Percentiles rank a stretch among this genome's conserved stretches.
Evolutionary conservation across 2,113 vertebrate species (phyloP).

Genomic region (Eublepharis macularius): DNA sequence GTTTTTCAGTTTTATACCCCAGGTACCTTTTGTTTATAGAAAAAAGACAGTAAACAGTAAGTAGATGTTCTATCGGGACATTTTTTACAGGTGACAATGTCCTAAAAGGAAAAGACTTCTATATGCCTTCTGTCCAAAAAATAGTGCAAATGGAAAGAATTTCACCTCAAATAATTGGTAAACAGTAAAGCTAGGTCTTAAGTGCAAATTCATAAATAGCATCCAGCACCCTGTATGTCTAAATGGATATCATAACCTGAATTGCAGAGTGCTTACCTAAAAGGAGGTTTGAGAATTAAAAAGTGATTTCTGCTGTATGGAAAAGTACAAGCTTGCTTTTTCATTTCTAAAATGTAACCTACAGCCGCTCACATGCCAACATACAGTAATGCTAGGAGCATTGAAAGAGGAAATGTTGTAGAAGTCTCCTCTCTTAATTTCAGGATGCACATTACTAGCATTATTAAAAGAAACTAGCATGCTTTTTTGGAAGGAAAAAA

Average conservation of each 20-base stretch:
- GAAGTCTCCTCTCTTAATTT: background rate
- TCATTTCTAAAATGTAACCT: conserved; percentile 46
- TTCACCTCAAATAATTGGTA: no score
- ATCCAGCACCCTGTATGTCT: background rate
- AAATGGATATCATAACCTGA: conserved; percentile 58
- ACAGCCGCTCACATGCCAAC: background rate
- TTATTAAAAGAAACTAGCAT: background rate
- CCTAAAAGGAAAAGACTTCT: no score
- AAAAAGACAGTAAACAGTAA: no score
- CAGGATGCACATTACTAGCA: conserved; percentile 27
- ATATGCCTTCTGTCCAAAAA: no score
- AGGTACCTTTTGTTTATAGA: no score
- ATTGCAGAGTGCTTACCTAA: conserved; percentile 58
- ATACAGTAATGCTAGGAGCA: background rate
- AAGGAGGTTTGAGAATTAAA: conserved; percentile 49
- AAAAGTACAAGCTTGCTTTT: conserved; percentile 68
- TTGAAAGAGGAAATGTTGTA: background rate
- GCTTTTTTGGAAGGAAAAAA: conserved; percentile 3
- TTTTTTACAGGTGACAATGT: no score
- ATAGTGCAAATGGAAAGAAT: no score
- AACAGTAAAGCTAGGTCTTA: background rate
- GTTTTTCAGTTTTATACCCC: no score
- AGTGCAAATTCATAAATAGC: conserved; percentile 26
- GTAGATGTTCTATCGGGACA: no score
- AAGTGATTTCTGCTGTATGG: conserved; percentile 52